phyloP scores from a whole-genome alignment of 2,888 invertebrate genomes.

The Therioaphis trifolii region DNA sequence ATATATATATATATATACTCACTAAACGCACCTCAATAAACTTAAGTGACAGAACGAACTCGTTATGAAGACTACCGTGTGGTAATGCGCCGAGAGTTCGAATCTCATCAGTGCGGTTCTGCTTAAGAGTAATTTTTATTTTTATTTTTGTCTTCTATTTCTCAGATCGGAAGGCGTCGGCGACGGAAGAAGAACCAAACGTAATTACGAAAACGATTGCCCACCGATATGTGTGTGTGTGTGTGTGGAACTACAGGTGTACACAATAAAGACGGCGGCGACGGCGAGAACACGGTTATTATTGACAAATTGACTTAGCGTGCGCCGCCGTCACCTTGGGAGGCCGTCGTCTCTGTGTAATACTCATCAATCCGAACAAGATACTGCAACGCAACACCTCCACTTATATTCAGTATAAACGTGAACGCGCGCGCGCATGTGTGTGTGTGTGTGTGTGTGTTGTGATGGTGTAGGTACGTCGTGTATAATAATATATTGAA shows the following conservation, averaged over 20 bases:
- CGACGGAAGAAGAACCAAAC: not conserved
- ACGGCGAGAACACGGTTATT: not conserved
- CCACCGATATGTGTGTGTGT: too few relatives aligned
- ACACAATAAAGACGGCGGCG: too few relatives aligned
- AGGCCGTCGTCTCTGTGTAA: conserved; percentile 16
- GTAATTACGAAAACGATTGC: conserved; percentile 15
- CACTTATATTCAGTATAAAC: not conserved
- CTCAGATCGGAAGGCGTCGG: not conserved
- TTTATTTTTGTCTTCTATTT: too few relatives aligned
- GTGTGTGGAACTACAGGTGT: too few relatives aligned
- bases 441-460: too few relatives aligned
- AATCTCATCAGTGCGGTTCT: not conserved
- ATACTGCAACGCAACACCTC: conserved; percentile 32
- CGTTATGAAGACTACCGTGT: too few relatives aligned
- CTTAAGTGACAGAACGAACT: too few relatives aligned
- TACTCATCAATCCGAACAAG: conserved; percentile 42
- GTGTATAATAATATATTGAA: too few relatives aligned
- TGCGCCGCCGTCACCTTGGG: conserved; percentile 29
- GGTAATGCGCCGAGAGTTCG: too few relatives aligned
- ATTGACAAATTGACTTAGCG: conserved; percentile 49
- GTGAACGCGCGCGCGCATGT: too few relatives aligned
- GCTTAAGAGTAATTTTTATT: too few relatives aligned
- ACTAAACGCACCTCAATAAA: not conserved
- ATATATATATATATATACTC: not conserved
- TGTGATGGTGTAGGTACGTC: too few relatives aligned